Base-by-base conservation (phyloP, 2,113 vertebrate species). In the Leuciscus idus region DNA sequence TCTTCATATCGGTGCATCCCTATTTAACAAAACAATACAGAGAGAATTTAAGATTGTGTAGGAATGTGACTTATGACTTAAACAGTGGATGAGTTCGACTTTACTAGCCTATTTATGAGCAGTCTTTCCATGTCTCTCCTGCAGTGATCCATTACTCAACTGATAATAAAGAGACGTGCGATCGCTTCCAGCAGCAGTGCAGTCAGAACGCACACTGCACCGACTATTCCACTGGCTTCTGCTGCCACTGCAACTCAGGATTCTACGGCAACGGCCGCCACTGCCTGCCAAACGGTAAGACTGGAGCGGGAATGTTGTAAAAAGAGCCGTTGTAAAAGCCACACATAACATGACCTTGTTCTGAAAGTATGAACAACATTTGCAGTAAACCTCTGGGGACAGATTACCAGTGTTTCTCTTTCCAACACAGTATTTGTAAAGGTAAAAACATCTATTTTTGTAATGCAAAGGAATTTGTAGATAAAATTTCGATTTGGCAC, bases 251-350 rank as follows among this genome's bases (percentile, higher is more conserved):
- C 89, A 94, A 85, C 57, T 84, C 95, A 23, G 93, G 93, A 74
- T 99, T 96, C 91, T 97, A 97, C 0, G 98, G 98, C 83, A 97
- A 98, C 0, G 98, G 98, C 52, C 92, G 91, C 17, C 95, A 98
- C 70, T 99, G 98, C 89, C 92, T 99, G 17, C 97, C 96, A 0
- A 95, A 97, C 73, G 98, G 98, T 98, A 92, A 82, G 89, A 23
- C 11, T 13, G 3, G 26, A 9, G 0, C n/a, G 3, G 39, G 43
- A 33, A 52, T 81, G 43, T 36, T 55, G 15, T 55, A 59, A 55
- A 78, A 83, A 79, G 64, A 57, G 26, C 39, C 5, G 62, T 59
- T 74, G 73, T 57, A 36, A 36, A 50, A 43, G 74, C 23, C 3
- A 30, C 30, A 26, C 43, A 21, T 55, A 30, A 52, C 39, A 48